A percentile compares a stretch with the other conserved stretches of the same genome.
Conservation (phyloP, 2,888 invertebrate species). For the Drosophila dives region DNA sequence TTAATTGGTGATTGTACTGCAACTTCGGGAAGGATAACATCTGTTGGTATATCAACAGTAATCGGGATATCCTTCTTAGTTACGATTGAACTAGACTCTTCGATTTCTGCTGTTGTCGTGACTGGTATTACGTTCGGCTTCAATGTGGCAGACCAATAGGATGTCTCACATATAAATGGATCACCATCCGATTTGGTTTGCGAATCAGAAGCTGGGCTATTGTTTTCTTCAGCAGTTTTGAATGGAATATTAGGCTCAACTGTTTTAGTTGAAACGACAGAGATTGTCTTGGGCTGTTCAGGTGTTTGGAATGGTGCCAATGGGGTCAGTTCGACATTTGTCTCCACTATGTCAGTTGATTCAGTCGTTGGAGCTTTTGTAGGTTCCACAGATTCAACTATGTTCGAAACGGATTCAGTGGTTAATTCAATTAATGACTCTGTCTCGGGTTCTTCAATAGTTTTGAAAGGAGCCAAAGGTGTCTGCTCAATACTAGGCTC, state of each 20-base stretch:
- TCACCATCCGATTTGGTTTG: slow-evolving; percentile 33
- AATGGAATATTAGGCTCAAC: slow-evolving; percentile 2
- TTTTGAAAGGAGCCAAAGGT: slow-evolving; percentile 28
- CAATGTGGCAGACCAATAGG: slow-evolving; percentile 80
- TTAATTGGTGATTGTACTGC: slow-evolving; percentile 75
- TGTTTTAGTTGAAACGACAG: slow-evolving; percentile 4
- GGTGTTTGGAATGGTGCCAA: slow-evolving; percentile 19
- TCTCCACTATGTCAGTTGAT: not conserved
- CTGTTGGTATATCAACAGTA: slow-evolving; percentile 44
- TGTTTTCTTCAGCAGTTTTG: slow-evolving; percentile 1
- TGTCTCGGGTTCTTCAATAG: slow-evolving; percentile 1
- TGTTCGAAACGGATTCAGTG: not conserved
- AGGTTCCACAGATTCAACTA: not conserved
- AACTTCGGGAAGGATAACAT: slow-evolving; percentile 54
- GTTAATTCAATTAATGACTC: not conserved
- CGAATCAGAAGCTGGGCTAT: not conserved
- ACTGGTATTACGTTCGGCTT: slow-evolving; percentile 56
- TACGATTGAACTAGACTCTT: slow-evolving; percentile 21
- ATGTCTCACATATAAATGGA: slow-evolving; percentile 74
- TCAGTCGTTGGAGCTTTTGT: not conserved
- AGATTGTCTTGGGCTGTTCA: not conserved
- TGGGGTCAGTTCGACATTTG: slow-evolving; percentile 14
- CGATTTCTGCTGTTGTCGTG: slow-evolving; percentile 27
- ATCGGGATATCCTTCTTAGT: slow-evolving; percentile 28
- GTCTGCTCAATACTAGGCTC: not conserved